Conservation (phyloP, 2,113 vertebrate genomes). For the Ammodytes dubius region DNA sequence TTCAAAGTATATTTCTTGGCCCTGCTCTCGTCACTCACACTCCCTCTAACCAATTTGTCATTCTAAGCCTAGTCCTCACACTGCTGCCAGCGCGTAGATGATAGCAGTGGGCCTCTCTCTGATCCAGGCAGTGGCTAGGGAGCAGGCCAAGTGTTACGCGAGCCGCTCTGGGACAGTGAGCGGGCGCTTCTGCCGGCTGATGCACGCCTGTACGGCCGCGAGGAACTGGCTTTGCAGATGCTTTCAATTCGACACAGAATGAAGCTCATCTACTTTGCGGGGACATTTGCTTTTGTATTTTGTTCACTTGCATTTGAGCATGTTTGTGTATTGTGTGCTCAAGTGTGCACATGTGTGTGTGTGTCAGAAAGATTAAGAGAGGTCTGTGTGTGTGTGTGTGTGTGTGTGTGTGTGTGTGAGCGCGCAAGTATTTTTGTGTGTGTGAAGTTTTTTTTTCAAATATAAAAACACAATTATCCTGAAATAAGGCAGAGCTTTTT, state of each 20-base stretch:
- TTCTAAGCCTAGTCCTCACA: slow-evolving; percentile 78
- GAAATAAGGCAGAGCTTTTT: slow-evolving; percentile 64
- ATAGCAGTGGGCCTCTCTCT: slow-evolving; percentile 84
- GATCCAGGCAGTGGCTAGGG: slow-evolving; percentile 84
- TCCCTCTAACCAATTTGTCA: slow-evolving; percentile 87
- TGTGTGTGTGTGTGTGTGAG: slow-evolving; percentile 5
- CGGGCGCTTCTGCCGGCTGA: slow-evolving; percentile 80
- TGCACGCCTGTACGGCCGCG: slow-evolving; percentile 78
- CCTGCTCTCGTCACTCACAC: slow-evolving; percentile 73
- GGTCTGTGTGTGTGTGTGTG: neutral
- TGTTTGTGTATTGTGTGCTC: slow-evolving; percentile 45
- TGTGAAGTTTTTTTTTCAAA: slow-evolving; percentile 55
- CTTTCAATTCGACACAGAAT: slow-evolving; percentile 81
- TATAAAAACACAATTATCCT: slow-evolving; percentile 68
- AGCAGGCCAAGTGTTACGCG: slow-evolving; percentile 85
- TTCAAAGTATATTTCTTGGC: slow-evolving; percentile 84
- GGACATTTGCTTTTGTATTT: slow-evolving; percentile 62
- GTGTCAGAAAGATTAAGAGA: slow-evolving; percentile 60
- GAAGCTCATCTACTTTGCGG: slow-evolving; percentile 78
- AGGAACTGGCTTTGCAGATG: slow-evolving; percentile 81
- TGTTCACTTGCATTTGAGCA: slow-evolving; percentile 45
- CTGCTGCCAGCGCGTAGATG: slow-evolving; percentile 84
- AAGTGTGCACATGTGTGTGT: slow-evolving; percentile 40
- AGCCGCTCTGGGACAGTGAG: slow-evolving; percentile 80
- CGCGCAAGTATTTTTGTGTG: slow-evolving; percentile 31